A percentile compares a stretch with the other conserved stretches of the same genome.
Evolutionary conservation across 2,797 vertebrate genomes (phyloP).

Genomic region (Paratrypauchen microcephalus): DNA sequence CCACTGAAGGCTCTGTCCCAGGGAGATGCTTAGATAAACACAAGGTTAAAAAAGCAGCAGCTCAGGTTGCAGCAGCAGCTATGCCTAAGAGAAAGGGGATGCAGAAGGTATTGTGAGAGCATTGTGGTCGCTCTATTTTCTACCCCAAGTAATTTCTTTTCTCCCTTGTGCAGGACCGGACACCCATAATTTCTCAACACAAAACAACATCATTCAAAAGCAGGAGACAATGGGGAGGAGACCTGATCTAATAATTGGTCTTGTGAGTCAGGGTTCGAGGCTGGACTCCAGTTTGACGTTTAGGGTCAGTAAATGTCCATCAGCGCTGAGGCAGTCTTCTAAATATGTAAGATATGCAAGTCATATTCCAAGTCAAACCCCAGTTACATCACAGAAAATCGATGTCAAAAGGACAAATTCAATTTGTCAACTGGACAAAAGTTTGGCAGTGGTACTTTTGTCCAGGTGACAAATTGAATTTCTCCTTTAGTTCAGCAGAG

Average conservation of each 20-base stretch:
- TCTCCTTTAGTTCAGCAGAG: no score
- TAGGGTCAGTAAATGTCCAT: slow-evolving; percentile 54
- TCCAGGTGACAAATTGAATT: no score
- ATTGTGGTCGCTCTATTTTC: slow-evolving; percentile 77
- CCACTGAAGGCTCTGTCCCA: slow-evolving; percentile 73
- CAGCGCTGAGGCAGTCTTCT: neutral
- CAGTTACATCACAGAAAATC: no score
- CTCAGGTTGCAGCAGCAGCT: slow-evolving; percentile 73
- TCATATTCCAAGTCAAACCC: no score
- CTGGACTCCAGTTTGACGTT: slow-evolving; percentile 58
- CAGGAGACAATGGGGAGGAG: slow-evolving; percentile 70
- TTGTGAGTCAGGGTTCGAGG: slow-evolving; percentile 68
- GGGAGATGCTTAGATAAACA: slow-evolving; percentile 80
- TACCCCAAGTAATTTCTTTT: slow-evolving; percentile 56
- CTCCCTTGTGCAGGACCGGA: slow-evolving; percentile 64
- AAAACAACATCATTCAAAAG: slow-evolving; percentile 70
- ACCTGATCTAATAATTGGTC: slow-evolving; percentile 78
- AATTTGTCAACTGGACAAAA: no score
- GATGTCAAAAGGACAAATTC: no score
- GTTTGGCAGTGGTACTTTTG: no score
- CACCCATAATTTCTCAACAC: slow-evolving; percentile 73
- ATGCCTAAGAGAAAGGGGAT: slow-evolving; percentile 71
- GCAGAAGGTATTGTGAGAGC: slow-evolving; percentile 73
- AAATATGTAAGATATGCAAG: neutral
- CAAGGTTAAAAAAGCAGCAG: slow-evolving; percentile 71